phyloP scores from a whole-genome alignment of 2,797 vertebrate species.

The Rallus crepitans region DNA sequence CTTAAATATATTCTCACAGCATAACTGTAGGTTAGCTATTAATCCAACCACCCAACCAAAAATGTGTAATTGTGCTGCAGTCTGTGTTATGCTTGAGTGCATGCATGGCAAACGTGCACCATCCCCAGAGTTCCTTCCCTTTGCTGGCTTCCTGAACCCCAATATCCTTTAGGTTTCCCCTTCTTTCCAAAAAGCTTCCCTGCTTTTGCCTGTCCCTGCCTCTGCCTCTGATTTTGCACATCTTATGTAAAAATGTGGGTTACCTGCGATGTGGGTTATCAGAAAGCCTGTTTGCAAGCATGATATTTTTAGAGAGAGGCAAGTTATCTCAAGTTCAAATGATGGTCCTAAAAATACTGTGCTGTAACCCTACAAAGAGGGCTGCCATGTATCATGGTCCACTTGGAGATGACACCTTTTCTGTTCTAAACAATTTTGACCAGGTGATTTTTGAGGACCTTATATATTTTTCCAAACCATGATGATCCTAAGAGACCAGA shows the following conservation, averaged over 20 bases:
- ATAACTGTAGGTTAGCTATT: not conserved
- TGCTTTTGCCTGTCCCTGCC: not conserved
- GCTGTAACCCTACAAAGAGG: not conserved
- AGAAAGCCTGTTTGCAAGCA: not conserved
- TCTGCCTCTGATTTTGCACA: not conserved
- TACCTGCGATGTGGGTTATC: not conserved
- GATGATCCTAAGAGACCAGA: rapidly evolving
- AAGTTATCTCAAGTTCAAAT: not conserved
- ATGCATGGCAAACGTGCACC: rapidly evolving
- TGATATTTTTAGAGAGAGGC: not conserved
- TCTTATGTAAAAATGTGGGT: not conserved
- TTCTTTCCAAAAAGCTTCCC: not conserved
- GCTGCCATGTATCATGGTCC: not conserved
- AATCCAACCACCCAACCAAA: not conserved
- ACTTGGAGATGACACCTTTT: not conserved
- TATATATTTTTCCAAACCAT: not conserved
- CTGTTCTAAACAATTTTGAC: not conserved
- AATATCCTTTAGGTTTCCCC: not conserved
- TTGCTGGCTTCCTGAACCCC: not conserved
- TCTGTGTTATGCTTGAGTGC: not conserved
- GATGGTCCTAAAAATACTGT: not conserved
- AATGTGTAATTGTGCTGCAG: not conserved
- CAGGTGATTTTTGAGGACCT: not conserved
- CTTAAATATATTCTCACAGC: slow-evolving; percentile 4
- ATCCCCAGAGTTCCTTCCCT: not conserved